Evolutionary conservation across 2,888 invertebrate genomes (phyloP), one percentile per base, ranked within the genome.

Genomic region (Epinotia demarniana): DNA sequence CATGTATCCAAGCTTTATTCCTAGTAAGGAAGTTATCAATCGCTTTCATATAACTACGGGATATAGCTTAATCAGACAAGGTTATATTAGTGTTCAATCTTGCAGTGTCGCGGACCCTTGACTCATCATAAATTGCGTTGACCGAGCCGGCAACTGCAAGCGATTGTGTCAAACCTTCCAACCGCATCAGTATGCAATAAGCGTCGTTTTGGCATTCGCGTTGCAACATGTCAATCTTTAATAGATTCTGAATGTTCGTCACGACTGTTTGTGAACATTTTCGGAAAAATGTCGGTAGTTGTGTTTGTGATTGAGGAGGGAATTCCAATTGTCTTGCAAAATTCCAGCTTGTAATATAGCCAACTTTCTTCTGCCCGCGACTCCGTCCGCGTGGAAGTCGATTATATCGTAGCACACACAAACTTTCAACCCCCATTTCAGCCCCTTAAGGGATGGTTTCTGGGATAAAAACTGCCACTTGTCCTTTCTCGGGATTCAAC

Each of bases 171-270:
- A 13, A n/a, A 53, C 16, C 1, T 16, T 9, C 43, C 55, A 58
- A 57, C 61, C 61, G 27, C 62, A 75, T 70, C 57, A 39, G 70
- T 64, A 75, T 64, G 70, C 70, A 70, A 53, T 53, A 58, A 49
- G 58, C 63, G 58, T 70, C 19, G 18, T 57, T 68, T 33, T 49
- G 23, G 46, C 49, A 70, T 70, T 70, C 74, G 70, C 74, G 68
- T 69, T 75, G 69, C 74, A 70, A 64, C 74, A 70, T 70, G 64
- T 60, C 74, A 64, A 60, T 64, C 39, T 53, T 13, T 75, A 70
- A 73, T 61, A 39, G 64, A 75, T 75, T 75, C 58, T 49, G 33
- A 75, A 75, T 69, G 73, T 23, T 58, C 64, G 70, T 75, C 74
- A 75, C 74, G 74, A 75, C 13, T 27, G 63, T 19, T 27, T n/a